Percentiles rank a stretch among this genome's conserved stretches.
phyloP scores from a whole-genome alignment of 2,797 vertebrate species.

The Gallirallus australis region DNA sequence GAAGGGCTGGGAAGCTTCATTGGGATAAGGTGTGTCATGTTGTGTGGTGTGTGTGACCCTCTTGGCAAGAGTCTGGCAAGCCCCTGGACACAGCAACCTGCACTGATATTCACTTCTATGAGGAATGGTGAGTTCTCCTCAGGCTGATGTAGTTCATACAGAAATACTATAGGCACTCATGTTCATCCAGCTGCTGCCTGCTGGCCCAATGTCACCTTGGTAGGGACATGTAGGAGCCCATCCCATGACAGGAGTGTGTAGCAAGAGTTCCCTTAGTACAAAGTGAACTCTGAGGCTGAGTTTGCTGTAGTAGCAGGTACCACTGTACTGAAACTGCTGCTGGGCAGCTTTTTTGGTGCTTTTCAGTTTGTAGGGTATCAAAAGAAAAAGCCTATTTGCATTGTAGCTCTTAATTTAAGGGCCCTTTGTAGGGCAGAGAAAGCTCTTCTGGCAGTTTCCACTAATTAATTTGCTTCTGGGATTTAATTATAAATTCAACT shows the following conservation, averaged over 20 bases:
- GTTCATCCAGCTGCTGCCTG: background rate
- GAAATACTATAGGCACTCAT: background rate
- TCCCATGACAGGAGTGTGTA: background rate
- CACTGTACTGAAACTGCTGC: background rate
- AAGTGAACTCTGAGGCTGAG: background rate
- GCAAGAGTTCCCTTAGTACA: background rate
- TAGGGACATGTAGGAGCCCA: background rate
- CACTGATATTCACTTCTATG: rapidly evolving
- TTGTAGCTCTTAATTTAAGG: background rate
- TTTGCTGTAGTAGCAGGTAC: background rate
- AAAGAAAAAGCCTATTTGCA: background rate
- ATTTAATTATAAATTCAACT: background rate
- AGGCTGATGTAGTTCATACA: background rate
- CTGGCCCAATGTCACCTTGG: background rate
- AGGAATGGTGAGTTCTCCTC: background rate
- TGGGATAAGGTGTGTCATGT: background rate
- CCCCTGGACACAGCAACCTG: background rate
- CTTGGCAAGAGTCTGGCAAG: background rate
- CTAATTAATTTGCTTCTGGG: slow-evolving; percentile 31
- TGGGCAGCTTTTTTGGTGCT: background rate
- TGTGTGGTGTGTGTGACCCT: background rate
- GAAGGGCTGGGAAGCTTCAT: background rate
- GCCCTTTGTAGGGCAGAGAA: background rate
- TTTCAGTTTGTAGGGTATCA: background rate
- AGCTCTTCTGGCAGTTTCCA: background rate